Evolutionary conservation across 2,113 vertebrate genomes (phyloP).

Genomic region (Ailurus styani): DNA sequence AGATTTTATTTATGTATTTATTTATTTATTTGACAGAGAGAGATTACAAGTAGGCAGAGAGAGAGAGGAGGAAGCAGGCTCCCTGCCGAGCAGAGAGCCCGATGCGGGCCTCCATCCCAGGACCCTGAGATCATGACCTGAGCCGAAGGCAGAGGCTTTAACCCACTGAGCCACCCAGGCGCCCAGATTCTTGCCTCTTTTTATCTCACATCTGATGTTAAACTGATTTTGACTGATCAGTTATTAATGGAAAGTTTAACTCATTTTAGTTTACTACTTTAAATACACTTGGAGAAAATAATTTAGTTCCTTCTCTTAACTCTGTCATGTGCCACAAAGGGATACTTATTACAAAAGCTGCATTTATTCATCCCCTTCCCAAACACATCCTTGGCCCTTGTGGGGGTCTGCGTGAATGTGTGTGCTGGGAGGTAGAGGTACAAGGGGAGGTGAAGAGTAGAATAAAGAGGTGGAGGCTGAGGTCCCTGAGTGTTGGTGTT

Average conservation of each 20-base stretch:
- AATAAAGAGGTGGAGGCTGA: background rate
- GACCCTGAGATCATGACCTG: too few species aligned
- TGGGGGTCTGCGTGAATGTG: background rate
- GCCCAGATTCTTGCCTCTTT: background rate
- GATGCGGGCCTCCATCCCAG: too few species aligned
- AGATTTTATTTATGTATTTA: too few species aligned
- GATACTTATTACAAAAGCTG: background rate
- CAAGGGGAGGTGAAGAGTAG: too few species aligned
- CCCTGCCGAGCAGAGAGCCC: too few species aligned
- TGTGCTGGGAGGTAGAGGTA: background rate
- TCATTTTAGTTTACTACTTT: background rate
- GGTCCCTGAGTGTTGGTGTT: background rate
- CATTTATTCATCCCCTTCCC: background rate
- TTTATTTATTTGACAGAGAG: too few species aligned
- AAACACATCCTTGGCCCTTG: fast-evolving
- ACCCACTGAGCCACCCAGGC: too few species aligned
- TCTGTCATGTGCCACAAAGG: background rate
- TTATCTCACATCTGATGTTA: background rate
- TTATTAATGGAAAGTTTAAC: background rate
- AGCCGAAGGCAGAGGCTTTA: too few species aligned
- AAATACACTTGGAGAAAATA: background rate
- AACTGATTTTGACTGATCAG: background rate
- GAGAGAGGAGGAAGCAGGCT: too few species aligned
- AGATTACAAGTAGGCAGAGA: too few species aligned
- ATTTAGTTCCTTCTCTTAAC: background rate